Conservation (phyloP, 2,888 invertebrate genomes). For the Stenodera caucasica region DNA sequence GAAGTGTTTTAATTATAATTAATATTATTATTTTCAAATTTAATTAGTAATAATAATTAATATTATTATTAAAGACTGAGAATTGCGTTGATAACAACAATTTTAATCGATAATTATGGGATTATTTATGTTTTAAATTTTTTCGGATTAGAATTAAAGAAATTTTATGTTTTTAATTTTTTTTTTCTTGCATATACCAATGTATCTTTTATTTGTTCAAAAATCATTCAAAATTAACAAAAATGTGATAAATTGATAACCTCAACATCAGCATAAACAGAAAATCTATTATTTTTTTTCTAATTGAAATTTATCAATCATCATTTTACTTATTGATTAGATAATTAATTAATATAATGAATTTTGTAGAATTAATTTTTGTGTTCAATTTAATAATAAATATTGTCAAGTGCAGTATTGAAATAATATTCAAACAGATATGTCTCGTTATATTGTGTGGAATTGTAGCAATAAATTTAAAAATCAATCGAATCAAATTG, state of each 20-base stretch:
- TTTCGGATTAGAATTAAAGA: slow-evolving; percentile 2
- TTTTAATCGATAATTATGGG: slow-evolving; percentile 7
- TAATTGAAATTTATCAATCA: not conserved
- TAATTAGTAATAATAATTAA: slow-evolving; percentile 7
- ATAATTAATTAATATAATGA: not conserved
- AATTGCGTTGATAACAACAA: not conserved
- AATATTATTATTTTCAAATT: slow-evolving; percentile 22
- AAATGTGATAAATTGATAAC: slow-evolving; percentile 2
- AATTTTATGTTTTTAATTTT: not conserved
- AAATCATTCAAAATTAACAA: not conserved
- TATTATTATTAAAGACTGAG: not conserved
- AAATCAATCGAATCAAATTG: slow-evolving; percentile 3
- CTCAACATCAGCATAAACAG: not conserved
- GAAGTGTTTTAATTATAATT: slow-evolving; percentile 24
- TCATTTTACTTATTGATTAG: not conserved
- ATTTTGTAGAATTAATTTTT: not conserved
- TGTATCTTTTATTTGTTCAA: not conserved
- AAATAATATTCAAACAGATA: slow-evolving; percentile 2
- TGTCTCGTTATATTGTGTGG: slow-evolving; percentile 31
- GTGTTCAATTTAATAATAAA: slow-evolving; percentile 4
- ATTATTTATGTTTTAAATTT: slow-evolving; percentile 8
- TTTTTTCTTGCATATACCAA: not conserved
- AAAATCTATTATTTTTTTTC: not conserved
- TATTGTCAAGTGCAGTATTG: slow-evolving; percentile 19
- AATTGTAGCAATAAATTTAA: slow-evolving; percentile 36